These are phyloP conservation scores for Tetranychus piercei DNA, from an alignment of 2,888 invertebrate genomes.

Conservation along the genomic window DNA sequence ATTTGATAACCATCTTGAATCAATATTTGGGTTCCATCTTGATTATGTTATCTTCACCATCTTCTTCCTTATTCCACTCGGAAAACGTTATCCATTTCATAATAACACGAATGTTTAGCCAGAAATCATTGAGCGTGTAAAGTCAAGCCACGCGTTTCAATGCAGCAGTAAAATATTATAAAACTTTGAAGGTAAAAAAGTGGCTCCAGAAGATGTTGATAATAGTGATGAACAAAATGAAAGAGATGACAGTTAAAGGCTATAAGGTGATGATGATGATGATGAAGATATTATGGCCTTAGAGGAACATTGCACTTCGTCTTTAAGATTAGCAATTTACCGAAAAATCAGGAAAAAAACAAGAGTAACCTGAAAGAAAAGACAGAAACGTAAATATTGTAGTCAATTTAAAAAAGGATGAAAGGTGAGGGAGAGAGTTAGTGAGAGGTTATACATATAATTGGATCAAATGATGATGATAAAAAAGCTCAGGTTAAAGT, in stretches of 20 bases:
- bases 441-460: not conserved
- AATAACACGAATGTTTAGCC: not conserved
- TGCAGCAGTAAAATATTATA: not conserved
- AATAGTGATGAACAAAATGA: not conserved
- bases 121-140: not conserved
- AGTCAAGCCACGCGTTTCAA: not conserved
- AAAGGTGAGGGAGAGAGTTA: not conserved
- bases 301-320: not conserved
- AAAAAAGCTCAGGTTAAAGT: not conserved
- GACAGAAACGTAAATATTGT: not conserved
- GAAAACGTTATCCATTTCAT: not conserved
- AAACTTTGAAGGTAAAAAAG: not conserved
- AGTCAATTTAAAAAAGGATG: not conserved
- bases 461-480: not conserved
- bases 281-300: too few species aligned
- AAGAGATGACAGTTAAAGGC: not conserved
- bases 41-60: too few species aligned
- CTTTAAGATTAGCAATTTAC: not conserved
- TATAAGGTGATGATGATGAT: too few species aligned
- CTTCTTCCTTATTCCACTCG: too few species aligned
- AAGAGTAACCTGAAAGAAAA: not conserved
- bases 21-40: too few species aligned
- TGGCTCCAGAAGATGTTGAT: not conserved
- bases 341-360: not conserved
- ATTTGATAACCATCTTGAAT: too few species aligned